Base-by-base conservation (phyloP, 2,888 invertebrate species). In the Myopa tessellatipennis region DNA sequence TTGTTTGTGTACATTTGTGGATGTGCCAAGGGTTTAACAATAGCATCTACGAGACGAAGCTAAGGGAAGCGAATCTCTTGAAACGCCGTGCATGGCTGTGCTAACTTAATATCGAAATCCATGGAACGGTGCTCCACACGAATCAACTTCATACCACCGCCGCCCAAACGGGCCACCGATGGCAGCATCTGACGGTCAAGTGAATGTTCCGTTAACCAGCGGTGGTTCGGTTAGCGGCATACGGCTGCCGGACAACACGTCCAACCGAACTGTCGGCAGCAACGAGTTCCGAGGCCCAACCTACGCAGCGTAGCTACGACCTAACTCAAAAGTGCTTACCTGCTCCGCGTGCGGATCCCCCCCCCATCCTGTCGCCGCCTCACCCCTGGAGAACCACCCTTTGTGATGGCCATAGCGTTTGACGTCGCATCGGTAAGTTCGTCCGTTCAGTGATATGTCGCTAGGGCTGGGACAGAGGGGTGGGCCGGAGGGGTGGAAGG, bases 381-480 rank as follows among this genome's bases (percentile, higher is more conserved):
- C 45, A 18, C 14, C 55, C 71, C 71, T 65, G 60, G 77, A 1
- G 26, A 26, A 26, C 26, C 26, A 26, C 26, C 26, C 26, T 26
- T 26, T 26, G 26, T 82, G 81, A 81, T 84, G 82, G 84, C 83
- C 82, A 83, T 80, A 80, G 80, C 82, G 82, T 83, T 84, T 80
- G 81, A 85, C 84, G 86, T 86, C 86, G 85, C 85, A 87, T 86
- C 86, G 85, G 84, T 85, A 83, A 84, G 83, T 84, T 83, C 82
- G 80, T 82, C 82, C 77, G 58, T 52, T 68, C 79, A 69, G 63
- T 38, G 40, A 52, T 26, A 45, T 52, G 74, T 65, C 45, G 34
- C 52, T 18, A 45, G 45, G 76, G 45, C 73, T 50, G 34, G 36
- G 55, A 16, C 0, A 36, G 40, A 12, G 4, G 38, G 5, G 68